Base-by-base conservation (phyloP, 2,797 vertebrate genomes). In the Lagodon rhomboides region DNA sequence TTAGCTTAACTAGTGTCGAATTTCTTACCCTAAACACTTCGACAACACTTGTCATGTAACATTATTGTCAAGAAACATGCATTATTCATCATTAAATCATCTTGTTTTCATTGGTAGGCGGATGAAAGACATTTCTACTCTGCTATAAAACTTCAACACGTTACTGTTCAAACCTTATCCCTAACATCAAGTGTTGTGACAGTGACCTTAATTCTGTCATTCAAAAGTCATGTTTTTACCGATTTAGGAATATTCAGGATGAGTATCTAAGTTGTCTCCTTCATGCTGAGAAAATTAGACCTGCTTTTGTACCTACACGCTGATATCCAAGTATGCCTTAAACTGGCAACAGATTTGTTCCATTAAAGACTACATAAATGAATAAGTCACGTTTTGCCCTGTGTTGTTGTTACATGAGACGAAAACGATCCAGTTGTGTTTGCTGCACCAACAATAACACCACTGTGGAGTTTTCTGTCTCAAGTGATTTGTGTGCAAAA, bases 71-170 rank as follows among this genome's bases (percentile, higher is more conserved):
- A 1, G 15, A 30, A 49, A 60, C 50, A 25, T 38, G 17, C 18
- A 47, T 30, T 44, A 51, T 63, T 47, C 3, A 2, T 43, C 12
- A 53, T 61, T 5, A 41, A 11, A 49, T 27, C 16, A 15, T 55
- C 41, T 34, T 44, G 12, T 46, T 62, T 41, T 25, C 58, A 41
- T 17, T 30, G 17, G 17, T 49, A 20, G 27, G 20, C 9, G 1
- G 30, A 25, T 1, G 2, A 50, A 18, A 30, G 1, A 30, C 11
- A 22, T 11, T 18, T n/a, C 25, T 16, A 8, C n/a, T 66, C 4
- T 61, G 53, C 34, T 5, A 55, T 53, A 58, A n/a, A n/a, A 63
- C 18, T 50, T 18, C 20, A 79, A 56, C 43, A 77, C 27, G 18
- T 15, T 63, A 25, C 43, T 22, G 47, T 67, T 50, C 1, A 49